Conservation (phyloP, 2,888 invertebrate species). For the Mythimna lalbum region DNA sequence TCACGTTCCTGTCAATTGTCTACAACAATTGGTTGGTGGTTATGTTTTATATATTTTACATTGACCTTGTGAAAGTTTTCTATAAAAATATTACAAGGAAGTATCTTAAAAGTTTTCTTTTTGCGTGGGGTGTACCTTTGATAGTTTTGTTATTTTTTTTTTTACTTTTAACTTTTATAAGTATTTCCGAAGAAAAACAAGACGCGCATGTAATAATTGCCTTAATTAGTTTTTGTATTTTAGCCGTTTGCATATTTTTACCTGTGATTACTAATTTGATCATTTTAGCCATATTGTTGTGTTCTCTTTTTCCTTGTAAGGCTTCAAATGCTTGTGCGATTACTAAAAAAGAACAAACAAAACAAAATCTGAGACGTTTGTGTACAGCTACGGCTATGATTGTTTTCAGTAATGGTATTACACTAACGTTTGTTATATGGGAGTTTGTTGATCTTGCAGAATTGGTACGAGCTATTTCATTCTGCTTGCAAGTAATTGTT, state of each 20-base stretch:
- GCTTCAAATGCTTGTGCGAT: not conserved
- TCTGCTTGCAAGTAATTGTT: slow-evolving; percentile 26
- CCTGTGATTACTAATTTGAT: slow-evolving; percentile 21
- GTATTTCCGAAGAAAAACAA: not conserved
- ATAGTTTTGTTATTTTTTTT: not conserved
- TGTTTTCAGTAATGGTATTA: slow-evolving; percentile 30
- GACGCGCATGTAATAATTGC: not conserved
- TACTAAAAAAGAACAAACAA: slow-evolving; percentile 14
- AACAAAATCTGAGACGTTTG: slow-evolving; percentile 35
- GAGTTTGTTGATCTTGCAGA: not conserved
- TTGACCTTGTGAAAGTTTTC: slow-evolving; percentile 46
- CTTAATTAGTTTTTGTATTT: not conserved
- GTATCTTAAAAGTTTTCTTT: slow-evolving; percentile 42
- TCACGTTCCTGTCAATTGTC: slow-evolving; percentile 29
- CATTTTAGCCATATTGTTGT: slow-evolving; percentile 22
- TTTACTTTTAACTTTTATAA: not conserved
- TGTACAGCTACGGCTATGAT: slow-evolving; percentile 25
- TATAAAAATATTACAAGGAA: slow-evolving; percentile 8
- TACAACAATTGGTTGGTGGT: slow-evolving; percentile 42
- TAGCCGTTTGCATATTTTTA: slow-evolving; percentile 4
- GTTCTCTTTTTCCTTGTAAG: slow-evolving; percentile 18
- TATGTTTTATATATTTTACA: slow-evolving; percentile 42
- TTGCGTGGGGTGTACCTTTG: slow-evolving; percentile 38
- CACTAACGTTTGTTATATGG: slow-evolving; percentile 31
- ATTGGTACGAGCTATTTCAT: slow-evolving; percentile 14